Conservation (phyloP, 2,888 invertebrate species). For the Lycophotia porphyrea region DNA sequence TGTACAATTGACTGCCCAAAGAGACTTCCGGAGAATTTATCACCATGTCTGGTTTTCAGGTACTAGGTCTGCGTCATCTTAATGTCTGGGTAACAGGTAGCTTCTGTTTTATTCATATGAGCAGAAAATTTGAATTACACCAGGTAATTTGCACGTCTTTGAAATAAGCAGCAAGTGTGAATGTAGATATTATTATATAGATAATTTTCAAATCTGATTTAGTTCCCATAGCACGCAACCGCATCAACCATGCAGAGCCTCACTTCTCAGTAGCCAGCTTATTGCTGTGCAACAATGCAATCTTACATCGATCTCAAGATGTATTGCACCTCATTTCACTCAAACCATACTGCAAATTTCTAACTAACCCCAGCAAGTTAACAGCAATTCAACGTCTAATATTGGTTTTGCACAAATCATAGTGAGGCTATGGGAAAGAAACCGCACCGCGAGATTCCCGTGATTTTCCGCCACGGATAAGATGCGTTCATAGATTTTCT, state of each 20-base stretch:
- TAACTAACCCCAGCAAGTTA: slow-evolving; percentile 78
- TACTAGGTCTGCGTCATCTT: slow-evolving; percentile 29
- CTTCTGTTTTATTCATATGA: slow-evolving; percentile 47
- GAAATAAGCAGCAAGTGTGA: slow-evolving; percentile 66
- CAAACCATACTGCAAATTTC: slow-evolving; percentile 75
- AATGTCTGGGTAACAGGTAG: slow-evolving; percentile 7
- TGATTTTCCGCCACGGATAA: slow-evolving; percentile 86
- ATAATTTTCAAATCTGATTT: slow-evolving; percentile 85
- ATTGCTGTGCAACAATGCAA: slow-evolving; percentile 87
- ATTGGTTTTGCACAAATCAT: slow-evolving; percentile 89
- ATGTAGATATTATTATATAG: slow-evolving; percentile 75
- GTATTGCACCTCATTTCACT: slow-evolving; percentile 87
- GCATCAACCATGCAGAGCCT: slow-evolving; percentile 81
- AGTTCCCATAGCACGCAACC: slow-evolving; percentile 86
- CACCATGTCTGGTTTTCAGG: slow-evolving; percentile 9
- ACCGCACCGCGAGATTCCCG: slow-evolving; percentile 85
- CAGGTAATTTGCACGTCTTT: slow-evolving; percentile 58
- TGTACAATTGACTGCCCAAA: slow-evolving; percentile 56
- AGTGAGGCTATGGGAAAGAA: slow-evolving; percentile 84
- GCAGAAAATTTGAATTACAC: slow-evolving; percentile 49
- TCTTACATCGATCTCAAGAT: slow-evolving; percentile 84
- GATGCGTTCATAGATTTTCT: slow-evolving; percentile 86
- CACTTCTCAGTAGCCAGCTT: slow-evolving; percentile 80
- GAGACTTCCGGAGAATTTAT: slow-evolving; percentile 72
- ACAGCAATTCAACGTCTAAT: slow-evolving; percentile 82